Evolutionary conservation across 2,888 invertebrate species (phyloP), one percentile per base, ranked within the genome.

Genomic region (Leucophora obtusa): DNA sequence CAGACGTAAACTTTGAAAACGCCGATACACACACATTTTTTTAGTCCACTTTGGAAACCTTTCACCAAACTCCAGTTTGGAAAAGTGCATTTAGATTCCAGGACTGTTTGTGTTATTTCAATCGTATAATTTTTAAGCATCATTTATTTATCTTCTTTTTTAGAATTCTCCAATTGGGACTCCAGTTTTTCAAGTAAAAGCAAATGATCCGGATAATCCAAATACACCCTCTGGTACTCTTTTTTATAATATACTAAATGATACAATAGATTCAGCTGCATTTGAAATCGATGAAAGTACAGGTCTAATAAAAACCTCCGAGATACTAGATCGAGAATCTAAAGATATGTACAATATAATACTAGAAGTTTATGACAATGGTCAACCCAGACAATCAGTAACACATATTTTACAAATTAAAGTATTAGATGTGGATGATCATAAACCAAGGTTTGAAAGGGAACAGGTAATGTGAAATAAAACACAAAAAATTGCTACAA

Each of bases 201-300:
- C 95, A 0, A 93, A 93, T 14, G 95, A 96, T 89, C 95, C 95
- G 0, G 96, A 96, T 83, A 95, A 95, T 85, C 94, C 94, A 0
- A 93, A 93, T 50, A 93, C 94, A n/a, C 94, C 94, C 0, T 94
- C 95, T 14, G 95, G 95, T 0, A 93, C 93, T 82, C 92, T 96
- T 0, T 92, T 92, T 9, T 96, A 94, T 85, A 93, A 93, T 63
- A 94, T 96, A 83, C 92, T 95, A 69, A 94, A 94, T 72, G 94
- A 93, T 82, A 94, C 94, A 2, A 90, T 92, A 10, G 94, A 94
- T 84, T 92, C 93, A 1, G 91, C 92, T 72, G 90, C 91, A 54
- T 95, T 95, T 88, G 89, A 91, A 68, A 93, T 95, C 38, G 93
- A 95, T 88, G 88, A 93, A 0, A 92, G 92, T 21, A 93, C 93